phyloP scores from a whole-genome alignment of 2,113 vertebrate genomes.

The Chroicocephalus ridibundus region DNA sequence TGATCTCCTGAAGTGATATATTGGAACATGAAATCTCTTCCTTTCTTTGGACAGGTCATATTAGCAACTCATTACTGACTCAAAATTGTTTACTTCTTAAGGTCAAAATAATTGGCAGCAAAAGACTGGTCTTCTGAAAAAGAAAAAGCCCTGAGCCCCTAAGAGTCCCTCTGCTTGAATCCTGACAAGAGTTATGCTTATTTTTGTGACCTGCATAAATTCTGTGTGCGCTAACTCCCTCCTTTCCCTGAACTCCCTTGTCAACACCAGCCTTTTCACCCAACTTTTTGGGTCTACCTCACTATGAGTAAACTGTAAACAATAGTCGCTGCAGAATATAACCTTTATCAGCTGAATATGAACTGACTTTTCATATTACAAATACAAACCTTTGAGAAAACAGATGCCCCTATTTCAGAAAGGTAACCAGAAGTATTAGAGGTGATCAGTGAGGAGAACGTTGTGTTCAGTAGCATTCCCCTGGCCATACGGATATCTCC shows the following conservation, averaged over 20 bases:
- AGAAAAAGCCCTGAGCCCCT: background rate
- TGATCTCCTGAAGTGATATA: background rate
- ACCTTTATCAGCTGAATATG: background rate
- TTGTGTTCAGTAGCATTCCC: background rate
- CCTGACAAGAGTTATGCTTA: background rate
- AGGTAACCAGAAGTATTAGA: background rate
- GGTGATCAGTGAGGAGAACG: background rate
- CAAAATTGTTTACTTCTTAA: background rate
- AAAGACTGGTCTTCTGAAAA: background rate
- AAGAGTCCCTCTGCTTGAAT: background rate
- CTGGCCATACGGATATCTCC: background rate
- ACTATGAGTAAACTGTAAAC: background rate
- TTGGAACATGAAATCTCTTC: background rate
- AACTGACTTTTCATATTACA: background rate
- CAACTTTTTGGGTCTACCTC: background rate
- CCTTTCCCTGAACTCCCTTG: background rate
- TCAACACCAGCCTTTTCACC: background rate
- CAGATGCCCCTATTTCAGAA: background rate
- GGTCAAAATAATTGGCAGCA: background rate
- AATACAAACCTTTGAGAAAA: background rate
- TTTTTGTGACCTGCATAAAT: background rate
- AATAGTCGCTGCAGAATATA: fast-evolving
- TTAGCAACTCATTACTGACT: background rate
- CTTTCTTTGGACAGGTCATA: background rate
- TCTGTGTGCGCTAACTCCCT: background rate